These are phyloP conservation scores for Watsonalla cultraria DNA, from an alignment of 2,888 invertebrate genomes.

Conservation along the genomic window DNA sequence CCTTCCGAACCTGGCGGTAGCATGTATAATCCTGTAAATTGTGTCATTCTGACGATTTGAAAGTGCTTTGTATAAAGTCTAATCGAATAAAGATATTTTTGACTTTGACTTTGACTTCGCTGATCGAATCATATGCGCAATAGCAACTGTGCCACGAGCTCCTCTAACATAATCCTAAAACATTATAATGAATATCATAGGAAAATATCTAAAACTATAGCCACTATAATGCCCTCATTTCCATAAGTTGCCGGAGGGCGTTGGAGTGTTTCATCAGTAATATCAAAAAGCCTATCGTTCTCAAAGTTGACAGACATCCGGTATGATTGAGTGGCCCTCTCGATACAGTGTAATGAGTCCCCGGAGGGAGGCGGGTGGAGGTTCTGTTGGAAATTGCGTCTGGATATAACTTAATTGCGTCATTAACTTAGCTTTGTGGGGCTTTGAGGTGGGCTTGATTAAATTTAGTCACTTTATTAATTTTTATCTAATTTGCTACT, in stretches of 20 bases:
- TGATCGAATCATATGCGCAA: too few species aligned
- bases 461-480: neutral
- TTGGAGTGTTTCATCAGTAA: conserved; percentile 37
- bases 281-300: conserved; percentile 44
- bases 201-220: conserved; percentile 18
- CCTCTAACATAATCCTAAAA: too few species aligned
- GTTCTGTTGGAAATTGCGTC: conserved; percentile 46
- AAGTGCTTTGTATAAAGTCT: too few species aligned
- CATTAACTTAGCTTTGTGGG: conserved; percentile 38
- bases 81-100: too few species aligned
- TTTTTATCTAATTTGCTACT: neutral
- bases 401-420: conserved; percentile 49
- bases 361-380: conserved; percentile 29
- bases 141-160: too few species aligned
- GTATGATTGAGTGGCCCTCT: conserved; percentile 62
- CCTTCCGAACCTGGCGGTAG: too few species aligned
- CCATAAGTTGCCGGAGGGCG: conserved; percentile 40
- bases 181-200: too few species aligned
- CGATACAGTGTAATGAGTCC: conserved; percentile 65
- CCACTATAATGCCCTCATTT: conserved; percentile 24
- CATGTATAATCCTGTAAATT: too few species aligned
- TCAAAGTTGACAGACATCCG: conserved; percentile 66
- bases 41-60: too few species aligned
- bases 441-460: too few species aligned
- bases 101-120: too few species aligned